A percentile compares a stretch with the other conserved stretches of the same genome.
Evolutionary conservation across 2,113 vertebrate genomes (phyloP).

Genomic region (Corapipo altera): DNA sequence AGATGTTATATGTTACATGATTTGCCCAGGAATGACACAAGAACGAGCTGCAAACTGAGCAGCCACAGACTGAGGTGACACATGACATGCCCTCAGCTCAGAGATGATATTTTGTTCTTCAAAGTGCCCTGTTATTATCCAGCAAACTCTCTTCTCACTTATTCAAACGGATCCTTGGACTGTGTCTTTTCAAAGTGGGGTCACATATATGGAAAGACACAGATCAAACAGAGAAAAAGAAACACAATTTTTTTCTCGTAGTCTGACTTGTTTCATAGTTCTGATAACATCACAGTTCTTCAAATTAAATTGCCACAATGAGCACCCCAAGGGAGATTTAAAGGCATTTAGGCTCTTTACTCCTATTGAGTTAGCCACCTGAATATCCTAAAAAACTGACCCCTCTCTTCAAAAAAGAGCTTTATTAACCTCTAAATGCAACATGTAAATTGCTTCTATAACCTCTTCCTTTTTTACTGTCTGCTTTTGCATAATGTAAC

Average conservation of each 20-base stretch:
- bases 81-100: neutral
- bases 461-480: neutral
- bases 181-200: neutral
- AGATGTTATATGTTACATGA: accelerated
- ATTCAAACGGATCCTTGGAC: neutral
- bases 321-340: neutral
- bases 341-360: neutral
- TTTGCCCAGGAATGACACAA: neutral
- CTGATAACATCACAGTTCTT: neutral
- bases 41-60: neutral
- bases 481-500: slow-evolving; percentile 26
- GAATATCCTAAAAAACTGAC: neutral
- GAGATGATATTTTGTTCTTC: neutral
- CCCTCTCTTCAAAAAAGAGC: neutral
- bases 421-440: slow-evolving; percentile 18
- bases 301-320: neutral
- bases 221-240: neutral
- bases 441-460: neutral
- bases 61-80: neutral
- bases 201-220: neutral
- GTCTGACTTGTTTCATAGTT: neutral
- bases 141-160: neutral
- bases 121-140: neutral
- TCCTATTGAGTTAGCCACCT: neutral
- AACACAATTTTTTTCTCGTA: neutral